Conservation (phyloP, 2,888 invertebrate species). For the Rhogogaster chlorosoma region DNA sequence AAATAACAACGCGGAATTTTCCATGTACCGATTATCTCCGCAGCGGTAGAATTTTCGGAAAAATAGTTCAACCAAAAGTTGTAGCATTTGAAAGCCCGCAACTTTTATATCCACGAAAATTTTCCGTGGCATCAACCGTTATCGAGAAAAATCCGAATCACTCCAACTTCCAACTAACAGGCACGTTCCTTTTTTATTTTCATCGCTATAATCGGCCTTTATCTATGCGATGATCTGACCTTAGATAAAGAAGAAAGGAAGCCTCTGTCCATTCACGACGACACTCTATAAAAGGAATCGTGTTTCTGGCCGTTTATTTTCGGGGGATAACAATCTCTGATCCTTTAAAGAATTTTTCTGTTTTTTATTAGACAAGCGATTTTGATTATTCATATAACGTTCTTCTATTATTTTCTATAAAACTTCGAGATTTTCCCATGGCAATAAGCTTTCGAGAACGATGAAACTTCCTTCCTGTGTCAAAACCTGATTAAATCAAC, state of each 20-base stretch:
- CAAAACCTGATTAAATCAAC: conserved; percentile 7
- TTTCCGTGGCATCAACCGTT: neutral
- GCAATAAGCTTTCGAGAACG: neutral
- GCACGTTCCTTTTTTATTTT: neutral
- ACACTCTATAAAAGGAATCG: neutral
- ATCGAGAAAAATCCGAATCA: neutral
- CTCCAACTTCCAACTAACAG: neutral
- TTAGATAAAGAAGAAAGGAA: neutral
- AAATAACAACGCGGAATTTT: neutral
- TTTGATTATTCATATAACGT: neutral
- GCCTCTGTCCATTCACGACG: neutral
- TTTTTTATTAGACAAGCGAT: neutral
- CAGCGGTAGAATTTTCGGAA: neutral
- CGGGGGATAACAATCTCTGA: neutral
- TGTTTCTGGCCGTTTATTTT: neutral
- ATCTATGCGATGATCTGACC: neutral
- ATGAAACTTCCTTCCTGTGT: neutral
- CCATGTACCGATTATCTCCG: neutral
- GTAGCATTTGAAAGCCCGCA: neutral
- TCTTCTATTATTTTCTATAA: too few relatives aligned
- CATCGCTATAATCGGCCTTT: neutral
- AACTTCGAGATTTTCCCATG: neutral
- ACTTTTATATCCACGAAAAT: neutral
- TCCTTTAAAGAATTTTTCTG: neutral
- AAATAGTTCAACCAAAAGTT: neutral